Base-by-base conservation (phyloP, 2,888 invertebrate species). In the Acanthosepion lycidas region DNA sequence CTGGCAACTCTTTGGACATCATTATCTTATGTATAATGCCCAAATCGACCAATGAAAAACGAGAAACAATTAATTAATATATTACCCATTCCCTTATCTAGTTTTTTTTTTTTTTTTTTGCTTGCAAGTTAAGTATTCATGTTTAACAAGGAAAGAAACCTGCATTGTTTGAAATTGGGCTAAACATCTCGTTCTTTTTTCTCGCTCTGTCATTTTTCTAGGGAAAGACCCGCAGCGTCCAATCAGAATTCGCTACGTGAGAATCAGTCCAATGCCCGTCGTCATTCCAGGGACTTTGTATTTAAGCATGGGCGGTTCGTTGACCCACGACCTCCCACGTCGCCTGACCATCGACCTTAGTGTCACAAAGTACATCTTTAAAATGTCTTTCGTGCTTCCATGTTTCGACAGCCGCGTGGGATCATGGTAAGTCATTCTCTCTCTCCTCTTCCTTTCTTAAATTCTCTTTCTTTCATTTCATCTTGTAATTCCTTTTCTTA, bases 351-450 rank as follows among this genome's bases (percentile, higher is more conserved):
- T 97, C 94, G 96, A 97, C 95, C 95, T 97, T 53, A 96, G 95
- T 94, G 96, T 97, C 94, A 96, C 96, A 94, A 97, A 97, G 95
- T 97, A 96, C 95, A 96, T 97, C 95, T 96, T 97, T 93, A 96
- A 97, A 28, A 96, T 97, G 94, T 96, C 97, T 93, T 96, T 97
- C 95, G 95, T 96, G 92, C 95, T 97, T 64, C 97, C 97, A 15
- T 97, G 97, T 95, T 96, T 97, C 94, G 96, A 96, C 93, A 96
- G 95, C 91, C 96, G 96, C 92, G 95, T 97, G 42, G 97, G 97
- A 55, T 97, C 97, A 28, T 97, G 97, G 97, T 97, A 95, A 96
- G 97, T 96, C 23, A 91, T 28, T 53, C 28, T 55, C 55, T 55
- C n/a, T 94, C 55, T 51, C 3, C 42, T 42, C 42, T 42, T 42